Evolutionary conservation across 2,797 vertebrate species (phyloP).

Genomic region (Psittacula derbiana): DNA sequence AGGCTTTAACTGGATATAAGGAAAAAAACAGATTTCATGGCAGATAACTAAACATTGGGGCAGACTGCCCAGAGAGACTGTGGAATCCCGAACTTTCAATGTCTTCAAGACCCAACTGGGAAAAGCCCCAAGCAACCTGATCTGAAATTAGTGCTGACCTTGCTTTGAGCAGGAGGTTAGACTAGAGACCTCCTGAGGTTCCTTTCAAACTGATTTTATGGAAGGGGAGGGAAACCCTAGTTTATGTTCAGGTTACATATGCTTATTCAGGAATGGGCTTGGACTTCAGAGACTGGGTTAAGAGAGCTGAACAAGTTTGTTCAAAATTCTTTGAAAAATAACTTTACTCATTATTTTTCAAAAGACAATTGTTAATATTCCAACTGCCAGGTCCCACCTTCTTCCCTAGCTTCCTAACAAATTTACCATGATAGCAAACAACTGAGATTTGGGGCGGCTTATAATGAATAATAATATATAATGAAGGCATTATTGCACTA

Average conservation of each 20-base stretch:
- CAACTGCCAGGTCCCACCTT: background rate
- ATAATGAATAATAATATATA: background rate
- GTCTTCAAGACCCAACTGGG: background rate
- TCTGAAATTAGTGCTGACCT: background rate
- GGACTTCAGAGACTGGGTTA: background rate
- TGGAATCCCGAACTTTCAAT: background rate
- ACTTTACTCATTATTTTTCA: background rate
- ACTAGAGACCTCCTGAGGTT: background rate
- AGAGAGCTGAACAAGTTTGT: background rate
- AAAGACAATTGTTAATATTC: background rate
- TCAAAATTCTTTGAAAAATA: background rate
- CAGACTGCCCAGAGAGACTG: background rate
- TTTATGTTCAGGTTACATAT: background rate
- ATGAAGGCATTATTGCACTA: background rate
- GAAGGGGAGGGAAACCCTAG: background rate
- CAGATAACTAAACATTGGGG: background rate
- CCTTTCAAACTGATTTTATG: background rate
- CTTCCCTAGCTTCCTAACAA: background rate
- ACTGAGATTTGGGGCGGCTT: background rate
- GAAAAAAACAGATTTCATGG: background rate
- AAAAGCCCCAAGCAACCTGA: background rate
- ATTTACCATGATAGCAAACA: background rate
- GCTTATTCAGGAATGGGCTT: background rate
- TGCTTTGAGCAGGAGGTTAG: background rate
- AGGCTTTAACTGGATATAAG: background rate